Evolutionary conservation across 1,140 invertebrate species (phyloP).

Genomic region (Drosophila sproati): DNA sequence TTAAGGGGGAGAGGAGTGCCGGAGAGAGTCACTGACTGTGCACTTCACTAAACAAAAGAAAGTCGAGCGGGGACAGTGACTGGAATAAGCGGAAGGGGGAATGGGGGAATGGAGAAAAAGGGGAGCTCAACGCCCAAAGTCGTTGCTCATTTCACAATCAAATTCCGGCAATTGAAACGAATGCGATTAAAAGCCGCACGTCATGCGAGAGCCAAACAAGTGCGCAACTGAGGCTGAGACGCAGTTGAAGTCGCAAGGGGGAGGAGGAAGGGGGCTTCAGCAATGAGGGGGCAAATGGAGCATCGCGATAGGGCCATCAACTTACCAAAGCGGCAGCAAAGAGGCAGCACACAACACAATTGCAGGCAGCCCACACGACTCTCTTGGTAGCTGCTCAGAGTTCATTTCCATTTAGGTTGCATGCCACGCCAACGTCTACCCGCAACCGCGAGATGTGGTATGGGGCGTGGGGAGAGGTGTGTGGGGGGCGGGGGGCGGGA

Average conservation of each 20-base stretch:
- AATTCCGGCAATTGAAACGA: slow-evolving; percentile 81
- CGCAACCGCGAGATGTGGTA: neutral
- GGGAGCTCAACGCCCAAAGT: slow-evolving; percentile 53
- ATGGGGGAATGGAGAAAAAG: slow-evolving; percentile 5
- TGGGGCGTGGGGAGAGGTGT: neutral
- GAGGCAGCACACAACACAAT: slow-evolving; percentile 1
- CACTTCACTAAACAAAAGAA: slow-evolving; percentile 35
- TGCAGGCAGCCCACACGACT: slow-evolving; percentile 59
- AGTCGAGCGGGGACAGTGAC: slow-evolving; percentile 6
- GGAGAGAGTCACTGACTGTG: neutral
- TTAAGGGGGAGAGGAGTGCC: neutral
- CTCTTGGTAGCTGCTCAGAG: slow-evolving; percentile 38
- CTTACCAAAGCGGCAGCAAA: neutral
- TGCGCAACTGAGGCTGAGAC: slow-evolving; percentile 12
- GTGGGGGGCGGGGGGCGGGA: neutral
- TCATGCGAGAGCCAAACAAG: slow-evolving; percentile 51
- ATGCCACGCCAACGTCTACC: slow-evolving; percentile 52
- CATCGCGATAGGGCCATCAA: slow-evolving; percentile 63
- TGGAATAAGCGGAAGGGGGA: neutral
- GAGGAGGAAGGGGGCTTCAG: neutral
- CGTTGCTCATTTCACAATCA: slow-evolving; percentile 75
- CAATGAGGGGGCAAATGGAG: slow-evolving; percentile 56
- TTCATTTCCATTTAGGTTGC: slow-evolving; percentile 79
- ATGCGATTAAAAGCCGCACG: slow-evolving; percentile 79
- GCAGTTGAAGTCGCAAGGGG: neutral